Evolutionary conservation across 2,888 invertebrate genomes (phyloP).

Genomic region (Deroplatys truncata): DNA sequence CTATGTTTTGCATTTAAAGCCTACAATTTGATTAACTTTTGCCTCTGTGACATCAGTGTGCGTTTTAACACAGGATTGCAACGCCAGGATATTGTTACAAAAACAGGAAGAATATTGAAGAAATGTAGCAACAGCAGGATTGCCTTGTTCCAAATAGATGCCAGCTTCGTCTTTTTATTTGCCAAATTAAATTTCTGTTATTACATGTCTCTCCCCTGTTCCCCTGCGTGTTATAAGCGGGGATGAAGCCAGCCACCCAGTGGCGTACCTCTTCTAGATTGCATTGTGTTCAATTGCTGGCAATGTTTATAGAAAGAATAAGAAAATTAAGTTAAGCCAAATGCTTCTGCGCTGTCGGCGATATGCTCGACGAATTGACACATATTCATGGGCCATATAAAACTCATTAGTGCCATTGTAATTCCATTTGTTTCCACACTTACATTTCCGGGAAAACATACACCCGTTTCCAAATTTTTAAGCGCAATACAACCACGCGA

Average conservation of each 20-base stretch:
- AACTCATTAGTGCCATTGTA: not conserved
- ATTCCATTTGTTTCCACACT: not conserved
- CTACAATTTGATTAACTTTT: too few species aligned
- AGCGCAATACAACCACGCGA: not conserved
- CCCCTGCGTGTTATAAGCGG: not conserved
- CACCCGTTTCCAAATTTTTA: not conserved
- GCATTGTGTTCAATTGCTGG: not conserved
- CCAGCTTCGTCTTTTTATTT: conserved; percentile 26
- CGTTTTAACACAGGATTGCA: too few species aligned
- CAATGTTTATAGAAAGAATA: not conserved
- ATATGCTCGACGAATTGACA: not conserved
- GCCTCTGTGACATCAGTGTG: too few species aligned
- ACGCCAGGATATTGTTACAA: not conserved
- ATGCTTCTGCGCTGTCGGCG: not conserved
- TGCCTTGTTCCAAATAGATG: not conserved
- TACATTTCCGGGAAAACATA: not conserved
- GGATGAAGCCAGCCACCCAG: not conserved
- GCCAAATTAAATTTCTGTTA: conserved; percentile 31
- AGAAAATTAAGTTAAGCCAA: not conserved
- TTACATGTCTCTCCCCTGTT: conserved; percentile 25
- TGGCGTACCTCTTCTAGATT: not conserved
- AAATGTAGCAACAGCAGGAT: not conserved
- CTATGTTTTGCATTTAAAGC: too few species aligned
- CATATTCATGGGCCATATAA: not conserved
- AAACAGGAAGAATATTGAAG: not conserved